Conservation (phyloP, 2,888 invertebrate genomes). For the Clepsis dumicolana region DNA sequence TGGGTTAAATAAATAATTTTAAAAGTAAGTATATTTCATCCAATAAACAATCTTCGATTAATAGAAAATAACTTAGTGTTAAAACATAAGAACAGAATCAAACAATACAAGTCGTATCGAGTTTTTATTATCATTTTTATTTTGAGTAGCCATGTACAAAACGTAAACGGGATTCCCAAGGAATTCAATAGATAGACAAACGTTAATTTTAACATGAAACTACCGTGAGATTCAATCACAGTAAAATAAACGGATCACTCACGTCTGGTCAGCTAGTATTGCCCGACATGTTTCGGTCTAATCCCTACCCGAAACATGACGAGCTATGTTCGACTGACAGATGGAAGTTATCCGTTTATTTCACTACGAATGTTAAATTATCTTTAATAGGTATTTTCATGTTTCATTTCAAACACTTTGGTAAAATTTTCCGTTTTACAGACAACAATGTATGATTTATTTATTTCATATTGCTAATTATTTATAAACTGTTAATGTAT, state of each 20-base stretch:
- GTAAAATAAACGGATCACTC: too few relatives aligned
- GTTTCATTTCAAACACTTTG: not conserved
- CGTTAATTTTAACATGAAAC: too few relatives aligned
- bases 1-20: not conserved
- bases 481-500: conserved; percentile 46
- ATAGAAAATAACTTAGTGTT: not conserved
- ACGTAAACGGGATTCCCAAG: not conserved
- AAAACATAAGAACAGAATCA: not conserved
- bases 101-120: not conserved
- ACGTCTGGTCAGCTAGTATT: too few relatives aligned
- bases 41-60: not conserved
- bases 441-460: conserved; percentile 2
- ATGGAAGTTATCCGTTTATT: too few relatives aligned
- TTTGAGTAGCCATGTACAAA: too few relatives aligned
- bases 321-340: too few relatives aligned
- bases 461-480: conserved; percentile 6
- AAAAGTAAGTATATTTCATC: not conserved
- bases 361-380: too few relatives aligned
- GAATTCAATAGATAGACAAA: not conserved
- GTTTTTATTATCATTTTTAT: too few relatives aligned
- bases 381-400: not conserved
- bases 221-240: too few relatives aligned
- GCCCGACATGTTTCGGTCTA: too few relatives aligned
- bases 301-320: too few relatives aligned
- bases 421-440: conserved; percentile 13